These are phyloP conservation scores for Andrena haemorrhoa DNA, from an alignment of 2,888 invertebrate genomes.

Conservation along the genomic window DNA sequence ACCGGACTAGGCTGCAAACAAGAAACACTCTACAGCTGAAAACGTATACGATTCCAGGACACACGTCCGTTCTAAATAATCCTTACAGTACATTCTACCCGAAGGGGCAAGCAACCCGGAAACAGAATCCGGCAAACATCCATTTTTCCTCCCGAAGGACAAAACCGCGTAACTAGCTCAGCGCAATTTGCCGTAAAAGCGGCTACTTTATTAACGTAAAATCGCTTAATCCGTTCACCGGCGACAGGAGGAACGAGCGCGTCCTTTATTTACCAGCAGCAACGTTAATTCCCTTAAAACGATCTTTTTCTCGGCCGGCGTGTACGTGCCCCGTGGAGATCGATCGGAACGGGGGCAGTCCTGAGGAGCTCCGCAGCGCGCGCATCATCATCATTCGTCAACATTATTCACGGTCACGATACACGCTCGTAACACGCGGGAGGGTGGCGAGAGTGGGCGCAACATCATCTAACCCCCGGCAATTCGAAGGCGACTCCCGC, in stretches of 20 bases:
- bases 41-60: background rate
- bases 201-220: slow-evolving; percentile 15
- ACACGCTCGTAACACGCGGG: slow-evolving; percentile 47
- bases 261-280: slow-evolving; percentile 22
- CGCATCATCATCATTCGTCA: slow-evolving; percentile 75
- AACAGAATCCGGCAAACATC: background rate
- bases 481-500: slow-evolving; percentile 49
- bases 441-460: slow-evolving; percentile 23
- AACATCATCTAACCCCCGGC: slow-evolving; percentile 57
- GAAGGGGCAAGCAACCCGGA: background rate
- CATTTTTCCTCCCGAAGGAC: slow-evolving; percentile 11
- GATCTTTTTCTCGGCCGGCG: slow-evolving; percentile 18
- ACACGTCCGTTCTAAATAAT: background rate
- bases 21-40: background rate
- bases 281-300: slow-evolving; percentile 23
- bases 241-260: background rate
- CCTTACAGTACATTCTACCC: background rate
- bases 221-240: slow-evolving; percentile 29
- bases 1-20: background rate
- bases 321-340: slow-evolving; percentile 11
- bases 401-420: slow-evolving; percentile 76
- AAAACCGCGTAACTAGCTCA: slow-evolving; percentile 13
- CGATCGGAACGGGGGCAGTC: slow-evolving; percentile 34
- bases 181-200: slow-evolving; percentile 15
- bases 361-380: slow-evolving; percentile 26